Evolutionary conservation across 2,797 vertebrate species (phyloP).

Genomic region (Coracias cyanogaster): DNA sequence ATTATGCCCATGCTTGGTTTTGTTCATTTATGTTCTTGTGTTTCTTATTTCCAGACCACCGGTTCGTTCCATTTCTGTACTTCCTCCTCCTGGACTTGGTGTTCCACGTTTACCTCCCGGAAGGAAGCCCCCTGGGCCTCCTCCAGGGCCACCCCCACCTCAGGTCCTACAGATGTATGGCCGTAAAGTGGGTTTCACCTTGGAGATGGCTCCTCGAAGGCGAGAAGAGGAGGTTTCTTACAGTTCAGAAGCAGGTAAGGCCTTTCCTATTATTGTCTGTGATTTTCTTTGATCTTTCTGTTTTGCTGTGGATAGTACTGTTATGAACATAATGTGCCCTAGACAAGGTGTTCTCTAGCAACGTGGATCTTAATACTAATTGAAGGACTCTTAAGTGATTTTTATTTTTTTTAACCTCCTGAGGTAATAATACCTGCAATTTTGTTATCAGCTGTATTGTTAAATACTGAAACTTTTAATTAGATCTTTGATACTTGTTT

Average conservation of each 20-base stretch:
- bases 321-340: neutral
- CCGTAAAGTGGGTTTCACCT: conserved; percentile 82
- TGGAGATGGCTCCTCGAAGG: conserved; percentile 79
- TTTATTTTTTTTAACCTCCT: neutral
- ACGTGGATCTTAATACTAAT: neutral
- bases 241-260: conserved; percentile 85
- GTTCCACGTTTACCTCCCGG: conserved; percentile 94
- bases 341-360: neutral
- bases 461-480: neutral
- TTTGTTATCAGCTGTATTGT: neutral
- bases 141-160: conserved; percentile 93
- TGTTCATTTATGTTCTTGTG: neutral
- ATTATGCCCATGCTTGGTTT: neutral
- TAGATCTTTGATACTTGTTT: neutral
- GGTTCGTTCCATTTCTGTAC: conserved; percentile 78
- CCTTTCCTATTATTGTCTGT: neutral
- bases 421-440: neutral
- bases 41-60: conserved; percentile 73
- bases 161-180: conserved; percentile 94
- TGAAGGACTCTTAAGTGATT: neutral
- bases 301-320: neutral
- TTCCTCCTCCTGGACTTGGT: conserved; percentile 84
- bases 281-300: neutral
- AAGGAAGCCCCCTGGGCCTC: conserved; percentile 94
- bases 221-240: conserved; percentile 83